These are phyloP conservation scores for Halcyon malimbica DNA, from an alignment of 2,113 vertebrate genomes.

Conservation along the genomic window DNA sequence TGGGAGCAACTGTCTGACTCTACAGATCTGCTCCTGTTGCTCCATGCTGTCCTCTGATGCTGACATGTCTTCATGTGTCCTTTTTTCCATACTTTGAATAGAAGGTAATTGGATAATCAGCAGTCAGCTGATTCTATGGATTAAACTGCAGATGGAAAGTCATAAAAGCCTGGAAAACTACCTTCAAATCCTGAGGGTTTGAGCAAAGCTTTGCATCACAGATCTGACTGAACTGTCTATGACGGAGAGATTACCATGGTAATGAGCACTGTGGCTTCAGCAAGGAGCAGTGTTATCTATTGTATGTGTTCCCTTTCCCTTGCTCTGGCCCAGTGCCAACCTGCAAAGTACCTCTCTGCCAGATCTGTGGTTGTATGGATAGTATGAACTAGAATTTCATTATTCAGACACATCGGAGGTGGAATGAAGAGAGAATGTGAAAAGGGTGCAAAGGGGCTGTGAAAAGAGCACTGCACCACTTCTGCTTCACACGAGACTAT, in stretches of 20 bases:
- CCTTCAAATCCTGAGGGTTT: neutral
- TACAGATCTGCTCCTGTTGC: neutral
- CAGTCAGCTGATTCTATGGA: neutral
- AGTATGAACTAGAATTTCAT: neutral
- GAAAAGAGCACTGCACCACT: neutral
- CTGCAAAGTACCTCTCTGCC: neutral
- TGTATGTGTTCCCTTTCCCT: neutral
- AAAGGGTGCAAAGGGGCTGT: neutral
- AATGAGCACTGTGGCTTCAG: neutral
- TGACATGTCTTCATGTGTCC: neutral
- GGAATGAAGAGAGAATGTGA: neutral
- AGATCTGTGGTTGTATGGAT: neutral
- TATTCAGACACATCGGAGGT: neutral
- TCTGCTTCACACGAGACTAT: neutral
- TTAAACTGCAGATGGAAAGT: neutral
- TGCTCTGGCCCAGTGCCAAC: neutral
- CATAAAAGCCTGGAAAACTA: neutral
- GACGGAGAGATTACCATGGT: neutral
- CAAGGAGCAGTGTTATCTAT: neutral
- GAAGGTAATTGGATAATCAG: neutral
- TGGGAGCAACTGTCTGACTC: neutral
- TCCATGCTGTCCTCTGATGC: neutral
- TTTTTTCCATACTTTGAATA: neutral
- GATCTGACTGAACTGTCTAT: neutral
- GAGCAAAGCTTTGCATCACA: neutral